Evolutionary conservation across 2,888 invertebrate species (phyloP), one percentile per base, ranked within the genome.

Genomic region (Brachypalpus laphriformis): DNA sequence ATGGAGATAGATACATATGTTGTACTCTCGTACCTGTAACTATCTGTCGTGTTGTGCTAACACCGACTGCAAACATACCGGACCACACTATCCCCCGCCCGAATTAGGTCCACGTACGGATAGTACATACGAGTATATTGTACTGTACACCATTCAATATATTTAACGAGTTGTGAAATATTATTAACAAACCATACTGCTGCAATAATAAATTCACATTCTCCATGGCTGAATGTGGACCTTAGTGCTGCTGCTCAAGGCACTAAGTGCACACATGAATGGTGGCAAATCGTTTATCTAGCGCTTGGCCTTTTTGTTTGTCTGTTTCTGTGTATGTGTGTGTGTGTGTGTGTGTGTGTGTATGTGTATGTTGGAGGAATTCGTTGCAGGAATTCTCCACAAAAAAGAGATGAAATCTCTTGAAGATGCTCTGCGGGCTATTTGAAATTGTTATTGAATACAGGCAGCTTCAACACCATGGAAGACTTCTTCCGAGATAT

Each of bases 361-460:
- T 31, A 16, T n/a, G 2, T 42, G 6, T 37, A 8, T 16, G 5
- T n/a, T 68, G 49, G 34, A 57, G 25, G 45, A 71, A 77, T 77
- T 77, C 42, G 45, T 28, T 63, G 25, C 65, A 75, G 40, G 37
- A 49, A 75, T 57, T 66, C 51, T 51, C 51, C 0, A 31, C 31
- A 61, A 66, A 63, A 71, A 57, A 61, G 65, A 65, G 72, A 83
- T 74, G 68, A 54, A 85, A 75, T 85, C 66, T 85, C 45, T 49
- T 11, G 28, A 71, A 81, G 85, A 76, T 81, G 74, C 66, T 85
- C 85, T 81, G 81, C 85, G 47, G 85, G 85, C 85, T 85, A 81
- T 85, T 85, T 85, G 81, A 81, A 81, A 81, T 85, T 71, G 76
- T 85, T 85, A 85, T 85, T 85, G 85, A 85, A 85, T 85, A 76